phyloP scores from a whole-genome alignment of 2,888 invertebrate species.

The Tetranychus truncatus region DNA sequence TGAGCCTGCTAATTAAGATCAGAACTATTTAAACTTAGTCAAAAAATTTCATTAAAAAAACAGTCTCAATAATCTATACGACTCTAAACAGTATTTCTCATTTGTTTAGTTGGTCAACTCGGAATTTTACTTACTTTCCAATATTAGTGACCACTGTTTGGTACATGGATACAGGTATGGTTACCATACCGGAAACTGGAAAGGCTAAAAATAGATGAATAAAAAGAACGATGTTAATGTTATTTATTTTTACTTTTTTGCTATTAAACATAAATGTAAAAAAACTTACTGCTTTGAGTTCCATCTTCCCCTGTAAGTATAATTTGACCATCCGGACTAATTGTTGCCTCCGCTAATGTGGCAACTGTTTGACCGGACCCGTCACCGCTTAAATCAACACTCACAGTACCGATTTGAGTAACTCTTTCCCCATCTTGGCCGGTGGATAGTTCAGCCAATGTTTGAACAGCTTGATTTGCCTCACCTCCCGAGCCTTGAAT shows the following conservation, averaged over 20 bases:
- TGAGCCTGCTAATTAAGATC: not conserved
- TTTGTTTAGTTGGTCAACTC: not conserved
- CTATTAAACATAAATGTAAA: not conserved
- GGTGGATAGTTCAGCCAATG: slow-evolving; percentile 42
- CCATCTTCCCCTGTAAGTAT: slow-evolving; percentile 87
- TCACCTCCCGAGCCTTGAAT: slow-evolving; percentile 28
- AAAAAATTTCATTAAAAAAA: not conserved
- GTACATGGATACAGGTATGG: slow-evolving; percentile 89
- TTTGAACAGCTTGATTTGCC: slow-evolving; percentile 33
- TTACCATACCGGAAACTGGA: slow-evolving; percentile 71
- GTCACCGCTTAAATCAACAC: slow-evolving; percentile 55
- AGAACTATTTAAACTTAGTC: not conserved
- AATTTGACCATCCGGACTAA: slow-evolving; percentile 80
- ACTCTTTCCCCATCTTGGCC: slow-evolving; percentile 29
- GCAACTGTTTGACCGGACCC: slow-evolving; percentile 29
- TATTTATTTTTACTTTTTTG: not conserved
- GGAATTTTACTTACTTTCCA: slow-evolving; percentile 5
- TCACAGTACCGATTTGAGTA: slow-evolving; percentile 39
- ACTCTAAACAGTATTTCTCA: not conserved
- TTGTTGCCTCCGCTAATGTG: slow-evolving; percentile 71
- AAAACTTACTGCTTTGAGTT: slow-evolving; percentile 33
- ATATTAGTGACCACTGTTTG: slow-evolving; percentile 37
- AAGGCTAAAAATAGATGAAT: slow-evolving; percentile 20
- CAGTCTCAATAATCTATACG: not conserved
- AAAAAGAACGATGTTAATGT: not conserved